Base-by-base conservation (phyloP, 1,140 invertebrate genomes). In the Druon quercuslanigerum region DNA sequence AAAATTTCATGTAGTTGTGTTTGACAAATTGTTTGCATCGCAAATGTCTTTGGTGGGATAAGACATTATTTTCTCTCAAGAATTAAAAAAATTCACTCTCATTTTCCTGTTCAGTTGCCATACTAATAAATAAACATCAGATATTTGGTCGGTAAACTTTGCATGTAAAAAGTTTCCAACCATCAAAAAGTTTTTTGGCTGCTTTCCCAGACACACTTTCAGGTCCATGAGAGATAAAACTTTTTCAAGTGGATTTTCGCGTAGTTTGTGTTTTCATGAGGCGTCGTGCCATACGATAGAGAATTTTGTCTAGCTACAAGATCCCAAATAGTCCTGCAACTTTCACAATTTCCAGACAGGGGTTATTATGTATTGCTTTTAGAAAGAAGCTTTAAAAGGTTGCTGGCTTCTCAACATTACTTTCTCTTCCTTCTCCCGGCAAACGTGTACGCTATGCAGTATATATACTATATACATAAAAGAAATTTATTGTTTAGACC, bases 261-360 rank as follows among this genome's bases (percentile, higher is more conserved):
- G 52, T 54, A 54, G 52, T 54, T 54, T 54, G 52, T 54, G 52
- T 54, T 54, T 46, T 19, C 52, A 54, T 54, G 52, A n/a, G 52
- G 52, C 52, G 52, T 54, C 52, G n/a, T 19, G n/a, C 17, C 52
- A 54, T 17, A 17, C 16, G 17, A n/a, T 9, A n/a, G 16, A 9
- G n/a, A 17, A 9, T 17, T n/a, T n/a, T 17, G 16, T 17, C n/a
- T 54, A 54, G 52, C 17, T 54, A 4, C 1, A 54, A n/a, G 17
- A 17, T 6, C 16, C 52, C 52, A 19, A 17, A 54, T 17, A 54
- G 52, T n/a, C 14, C n/a, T 17, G 52, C 16, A 54, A 54, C 52
- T 54, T 54, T 17, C n/a, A 54, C 52, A 54, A 54, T 54, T 54
- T 54, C 52, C n/a, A 54, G 17, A 19, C 52, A 54, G 9, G 52